Evolutionary conservation across 2,113 vertebrate genomes (phyloP).

Genomic region (Capreolus pygargus): DNA sequence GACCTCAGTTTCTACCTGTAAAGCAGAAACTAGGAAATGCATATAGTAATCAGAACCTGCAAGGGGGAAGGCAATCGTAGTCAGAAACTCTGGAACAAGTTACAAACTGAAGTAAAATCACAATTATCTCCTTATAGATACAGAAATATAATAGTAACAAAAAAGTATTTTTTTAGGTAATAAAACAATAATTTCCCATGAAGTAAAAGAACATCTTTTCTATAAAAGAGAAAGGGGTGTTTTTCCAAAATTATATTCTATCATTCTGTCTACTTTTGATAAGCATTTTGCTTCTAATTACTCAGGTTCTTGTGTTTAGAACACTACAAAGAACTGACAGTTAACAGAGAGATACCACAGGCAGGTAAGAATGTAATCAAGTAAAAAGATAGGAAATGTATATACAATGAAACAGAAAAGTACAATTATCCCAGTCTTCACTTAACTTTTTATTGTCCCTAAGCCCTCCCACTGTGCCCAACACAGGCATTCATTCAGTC

Average conservation of each 20-base stretch:
- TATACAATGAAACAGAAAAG: neutral
- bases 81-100: neutral
- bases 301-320: neutral
- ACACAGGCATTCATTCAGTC: neutral
- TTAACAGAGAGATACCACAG: neutral
- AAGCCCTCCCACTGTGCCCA: neutral
- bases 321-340: conserved; percentile 6
- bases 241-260: conserved; percentile 10
- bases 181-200: neutral
- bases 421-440: neutral
- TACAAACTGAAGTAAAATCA: conserved; percentile 15
- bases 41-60: neutral
- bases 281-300: conserved; percentile 37
- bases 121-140: neutral
- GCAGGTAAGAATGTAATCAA: neutral
- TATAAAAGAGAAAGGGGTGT: neutral
- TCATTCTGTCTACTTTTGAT: neutral
- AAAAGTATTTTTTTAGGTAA: neutral
- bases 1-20: neutral
- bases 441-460: neutral
- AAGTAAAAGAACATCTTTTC: neutral
- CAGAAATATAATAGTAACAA: neutral
- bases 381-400: neutral
- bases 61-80: neutral
- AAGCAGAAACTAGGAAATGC: neutral